Base-by-base conservation (phyloP, 2,888 invertebrate genomes). In the Pristionchus entomophagus region DNA sequence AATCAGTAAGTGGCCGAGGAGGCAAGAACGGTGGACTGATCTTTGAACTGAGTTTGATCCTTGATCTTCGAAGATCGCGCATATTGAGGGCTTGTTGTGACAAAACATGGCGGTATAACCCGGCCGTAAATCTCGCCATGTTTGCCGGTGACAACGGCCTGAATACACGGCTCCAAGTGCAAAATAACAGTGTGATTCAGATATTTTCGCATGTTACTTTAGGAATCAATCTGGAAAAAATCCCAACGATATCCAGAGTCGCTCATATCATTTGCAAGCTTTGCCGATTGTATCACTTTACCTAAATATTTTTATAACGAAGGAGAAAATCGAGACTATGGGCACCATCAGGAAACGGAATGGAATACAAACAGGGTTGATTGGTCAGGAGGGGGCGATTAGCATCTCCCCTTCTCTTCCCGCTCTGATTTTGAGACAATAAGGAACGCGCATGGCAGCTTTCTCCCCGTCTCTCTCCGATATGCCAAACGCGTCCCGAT, bases 351-450 rank as follows among this genome's bases (percentile, higher is more conserved):
- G 45, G 45, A 14, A 45, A 45, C 45, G 8, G 45, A 45, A n/a
- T n/a, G n/a, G n/a, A 45, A 45, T 14, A 17, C 65, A 65, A 65
- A 65, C 65, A 65, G 22, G 65, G 26, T n/a, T 19, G 65, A 65
- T 17, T 65, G 45, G 45, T 45, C 8, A 45, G n/a, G 35, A 29
- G 65, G 35, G 32, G 32, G 35, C 65, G 65, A 65, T 65, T 65
- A 65, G 65, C 32, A 65, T 65, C 65, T 38, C 35, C 65, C 62
- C 14, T 45, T 19, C 65, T 32, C 14, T 45, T 45, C 35, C 65
- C 62, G 62, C 65, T 59, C 59, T 45, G 45, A 6, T 65, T 65
- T 65, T 65, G 65, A 65, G 65, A 65, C 65, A 65, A 65, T 65
- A 65, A 65, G 65, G 65, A 65, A 65, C 65, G 65, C 35, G 35